These are phyloP conservation scores for Paramormyrops kingsleyae DNA, from an alignment of 2,113 vertebrate species.

Conservation along the genomic window DNA sequence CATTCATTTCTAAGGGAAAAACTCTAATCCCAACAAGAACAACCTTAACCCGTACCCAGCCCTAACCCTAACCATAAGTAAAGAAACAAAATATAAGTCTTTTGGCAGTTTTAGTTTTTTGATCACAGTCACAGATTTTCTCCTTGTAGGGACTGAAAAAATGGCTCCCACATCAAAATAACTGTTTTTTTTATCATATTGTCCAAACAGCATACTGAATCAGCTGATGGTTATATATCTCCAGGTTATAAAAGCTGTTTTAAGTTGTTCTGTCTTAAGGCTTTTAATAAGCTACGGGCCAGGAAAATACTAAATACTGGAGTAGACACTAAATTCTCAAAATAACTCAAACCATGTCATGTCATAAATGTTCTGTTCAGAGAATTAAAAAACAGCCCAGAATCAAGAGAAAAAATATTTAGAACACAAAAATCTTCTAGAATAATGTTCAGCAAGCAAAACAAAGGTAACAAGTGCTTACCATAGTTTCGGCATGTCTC, in stretches of 20 bases:
- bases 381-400: background rate
- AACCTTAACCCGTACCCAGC: background rate
- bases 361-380: background rate
- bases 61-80: background rate
- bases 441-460: background rate
- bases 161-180: no score
- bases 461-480: background rate
- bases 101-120: background rate
- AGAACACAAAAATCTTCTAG: background rate
- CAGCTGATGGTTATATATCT: background rate
- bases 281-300: background rate
- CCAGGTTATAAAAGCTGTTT: background rate
- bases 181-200: no score
- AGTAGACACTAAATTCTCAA: background rate
- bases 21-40: background rate
- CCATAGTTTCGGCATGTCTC: background rate
- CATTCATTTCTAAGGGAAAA: background rate
- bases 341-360: background rate
- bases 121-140: background rate
- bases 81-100: background rate
- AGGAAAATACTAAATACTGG: background rate
- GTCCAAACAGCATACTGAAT: background rate
- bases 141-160: no score
- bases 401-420: background rate
- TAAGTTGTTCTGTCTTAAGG: background rate